Percentiles rank a stretch among this genome's conserved stretches.
These are phyloP conservation scores for Luffia ferchaultella DNA, from an alignment of 2,888 invertebrate genomes.

Conservation along the genomic window DNA sequence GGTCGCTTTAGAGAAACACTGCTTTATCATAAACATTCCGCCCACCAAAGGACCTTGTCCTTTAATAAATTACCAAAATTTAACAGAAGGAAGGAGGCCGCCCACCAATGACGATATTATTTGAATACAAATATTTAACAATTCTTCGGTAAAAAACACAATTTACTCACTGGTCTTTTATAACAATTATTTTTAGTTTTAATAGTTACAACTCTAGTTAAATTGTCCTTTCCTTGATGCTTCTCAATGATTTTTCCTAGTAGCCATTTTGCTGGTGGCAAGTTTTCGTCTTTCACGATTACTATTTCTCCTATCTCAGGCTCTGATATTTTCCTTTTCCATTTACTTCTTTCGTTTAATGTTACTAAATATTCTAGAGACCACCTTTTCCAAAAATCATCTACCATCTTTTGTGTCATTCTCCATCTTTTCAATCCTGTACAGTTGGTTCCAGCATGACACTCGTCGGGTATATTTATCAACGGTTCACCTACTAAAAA, in stretches of 20 bases:
- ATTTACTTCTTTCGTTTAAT: constrained; percentile 11
- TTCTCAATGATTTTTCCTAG: constrained; percentile 5
- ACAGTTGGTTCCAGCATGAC: constrained; percentile 11
- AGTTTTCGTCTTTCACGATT: constrained; percentile 13
- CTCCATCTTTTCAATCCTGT: constrained; percentile 11
- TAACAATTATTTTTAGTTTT: background rate
- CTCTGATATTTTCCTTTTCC: constrained; percentile 7
- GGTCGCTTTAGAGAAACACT: no score
- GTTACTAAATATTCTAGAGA: constrained; percentile 15
- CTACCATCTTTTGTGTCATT: constrained; percentile 16
- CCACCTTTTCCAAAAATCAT: constrained; percentile 18
- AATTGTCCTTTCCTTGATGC: background rate
- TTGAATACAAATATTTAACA: no score
- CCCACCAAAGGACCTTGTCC: no score
- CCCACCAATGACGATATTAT: no score
- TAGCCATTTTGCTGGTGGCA: constrained; percentile 15
- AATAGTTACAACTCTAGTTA: background rate
- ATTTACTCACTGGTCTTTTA: background rate
- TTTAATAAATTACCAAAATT: no score
- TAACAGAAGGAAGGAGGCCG: no score
- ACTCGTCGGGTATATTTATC: constrained; percentile 12
- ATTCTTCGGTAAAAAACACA: background rate
- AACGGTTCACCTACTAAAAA: constrained; percentile 18
- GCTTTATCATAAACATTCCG: no score
- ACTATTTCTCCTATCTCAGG: constrained; percentile 14